Evolutionary conservation across 2,888 invertebrate species (phyloP), one percentile per base, ranked within the genome.

Genomic region (Drosophila borealis): DNA sequence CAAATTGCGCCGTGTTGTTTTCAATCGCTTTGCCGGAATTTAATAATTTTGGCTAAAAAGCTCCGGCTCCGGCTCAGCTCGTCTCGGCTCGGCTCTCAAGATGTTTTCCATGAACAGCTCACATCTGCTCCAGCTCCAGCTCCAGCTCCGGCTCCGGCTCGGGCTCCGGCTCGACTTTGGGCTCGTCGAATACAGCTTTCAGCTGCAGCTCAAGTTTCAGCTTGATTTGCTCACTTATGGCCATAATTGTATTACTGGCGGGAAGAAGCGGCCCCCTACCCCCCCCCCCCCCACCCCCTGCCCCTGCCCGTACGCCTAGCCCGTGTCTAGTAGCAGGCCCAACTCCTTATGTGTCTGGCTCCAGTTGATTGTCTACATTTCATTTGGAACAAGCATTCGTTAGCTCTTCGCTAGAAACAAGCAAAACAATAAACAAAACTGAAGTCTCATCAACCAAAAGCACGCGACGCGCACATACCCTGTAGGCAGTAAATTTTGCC

Each of bases 41-140:
- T 87, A 82, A 81, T 82, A 83, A 81, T 65, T 78, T 75, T 69
- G 66, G 77, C 74, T 78, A 71, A 57, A 59, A 72, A 51, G 37
- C 48, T n/a, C 42, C 44, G 21, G 6, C 48, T n/a, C n/a, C n/a
- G 21, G 14, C 14, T 51, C 17, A 8, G 13, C n/a, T 11, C 37
- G 11, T 3, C 14, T 46, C 5, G 25, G 25, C 25, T 25, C 1
- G 19, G 25, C 19, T 48, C 29, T 67, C 34, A 69, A 60, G 54
- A 60, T 74, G 49, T 44, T 61, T 77, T 46, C n/a, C 44, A 54
- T 19, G 45, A 70, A 71, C 60, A 49, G 64, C 66, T 70, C 46
- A 50, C 75, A 74, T 67, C 83, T 82, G 80, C 59, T 63, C 48
- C 50, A 25, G 2, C 25, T 25, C 6, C 25, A 6, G 25, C 6